Evolutionary conservation across 1,140 invertebrate genomes (phyloP).

Genomic region (Trissolcus basalis): DNA sequence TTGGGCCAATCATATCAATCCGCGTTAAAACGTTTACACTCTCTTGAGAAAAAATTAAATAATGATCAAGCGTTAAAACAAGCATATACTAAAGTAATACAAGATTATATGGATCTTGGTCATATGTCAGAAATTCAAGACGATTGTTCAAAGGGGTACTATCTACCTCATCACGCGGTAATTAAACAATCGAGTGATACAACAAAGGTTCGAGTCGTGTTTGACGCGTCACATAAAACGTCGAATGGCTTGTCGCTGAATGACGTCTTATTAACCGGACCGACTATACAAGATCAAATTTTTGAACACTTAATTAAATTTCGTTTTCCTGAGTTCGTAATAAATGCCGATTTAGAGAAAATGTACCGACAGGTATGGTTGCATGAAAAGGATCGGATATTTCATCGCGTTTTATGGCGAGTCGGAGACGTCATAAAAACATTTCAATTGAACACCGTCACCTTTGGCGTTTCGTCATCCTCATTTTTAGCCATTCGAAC

Average conservation of each 20-base stretch:
- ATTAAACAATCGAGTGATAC: neutral
- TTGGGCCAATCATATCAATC: slow-evolving; percentile 2
- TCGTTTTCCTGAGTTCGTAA: slow-evolving; percentile 41
- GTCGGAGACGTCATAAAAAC: neutral
- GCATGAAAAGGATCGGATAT: neutral
- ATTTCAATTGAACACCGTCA: slow-evolving; percentile 12
- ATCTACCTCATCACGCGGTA: slow-evolving; percentile 8
- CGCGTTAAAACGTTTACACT: slow-evolving; percentile 2
- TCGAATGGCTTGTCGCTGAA: neutral
- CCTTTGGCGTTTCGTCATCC: slow-evolving; percentile 47
- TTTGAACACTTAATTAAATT: slow-evolving; percentile 64
- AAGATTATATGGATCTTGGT: slow-evolving; percentile 3
- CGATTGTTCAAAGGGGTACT: neutral
- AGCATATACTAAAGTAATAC: neutral
- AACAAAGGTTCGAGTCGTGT: slow-evolving; percentile 5
- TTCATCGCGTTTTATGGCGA: slow-evolving; percentile 15
- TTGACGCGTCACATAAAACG: slow-evolving; percentile 14
- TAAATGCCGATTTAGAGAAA: slow-evolving; percentile 66
- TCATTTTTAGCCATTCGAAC: slow-evolving; percentile 55
- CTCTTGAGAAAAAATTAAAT: slow-evolving; percentile 3
- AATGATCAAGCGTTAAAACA: neutral
- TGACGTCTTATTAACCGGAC: slow-evolving; percentile 3
- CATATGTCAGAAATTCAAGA: neutral
- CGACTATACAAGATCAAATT: slow-evolving; percentile 20
- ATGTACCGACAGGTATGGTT: slow-evolving; percentile 66